phyloP scores from a whole-genome alignment of 2,113 vertebrate species.

The Microcebus griseorufus region DNA sequence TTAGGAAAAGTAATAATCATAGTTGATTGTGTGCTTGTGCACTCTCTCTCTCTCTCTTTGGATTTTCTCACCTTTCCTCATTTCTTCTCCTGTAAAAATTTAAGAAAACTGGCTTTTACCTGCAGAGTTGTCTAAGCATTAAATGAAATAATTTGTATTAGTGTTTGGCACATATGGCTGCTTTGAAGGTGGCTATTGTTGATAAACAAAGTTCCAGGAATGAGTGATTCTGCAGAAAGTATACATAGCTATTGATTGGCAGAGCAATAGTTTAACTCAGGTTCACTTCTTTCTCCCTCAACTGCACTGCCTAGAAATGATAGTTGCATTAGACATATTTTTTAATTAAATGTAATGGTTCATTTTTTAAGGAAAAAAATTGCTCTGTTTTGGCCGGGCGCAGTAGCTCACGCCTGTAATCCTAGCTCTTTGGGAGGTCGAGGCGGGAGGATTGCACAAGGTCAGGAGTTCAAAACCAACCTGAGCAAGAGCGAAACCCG shows the following conservation, averaged over 20 bases:
- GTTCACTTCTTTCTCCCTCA: not conserved
- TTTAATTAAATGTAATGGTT: slow-evolving; percentile 26
- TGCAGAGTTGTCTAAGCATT: not conserved
- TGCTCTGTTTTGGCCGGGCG: not conserved
- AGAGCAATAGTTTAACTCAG: not conserved
- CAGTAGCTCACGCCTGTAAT: too few relatives aligned
- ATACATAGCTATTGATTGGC: not conserved
- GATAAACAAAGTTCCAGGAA: not conserved
- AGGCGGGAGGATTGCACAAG: too few relatives aligned
- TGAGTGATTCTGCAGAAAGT: not conserved
- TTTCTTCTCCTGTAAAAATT: not conserved
- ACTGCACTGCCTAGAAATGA: not conserved
- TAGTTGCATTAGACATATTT: not conserved
- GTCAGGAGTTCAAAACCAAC: too few relatives aligned
- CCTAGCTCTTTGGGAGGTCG: too few relatives aligned
- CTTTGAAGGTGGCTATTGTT: not conserved
- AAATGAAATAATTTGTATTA: not conserved
- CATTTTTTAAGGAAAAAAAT: not conserved
- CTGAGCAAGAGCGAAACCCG: too few relatives aligned
- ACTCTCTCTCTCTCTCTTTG: not conserved
- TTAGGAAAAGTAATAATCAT: not conserved
- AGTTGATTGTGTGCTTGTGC: not conserved
- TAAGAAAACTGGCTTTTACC: not conserved
- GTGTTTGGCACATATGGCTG: not conserved
- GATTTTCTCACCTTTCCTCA: slow-evolving; percentile 26